A percentile compares a stretch with the other conserved stretches of the same genome.
phyloP scores from a whole-genome alignment of 2,888 invertebrate genomes.

The Pandemis cinnamomeana region DNA sequence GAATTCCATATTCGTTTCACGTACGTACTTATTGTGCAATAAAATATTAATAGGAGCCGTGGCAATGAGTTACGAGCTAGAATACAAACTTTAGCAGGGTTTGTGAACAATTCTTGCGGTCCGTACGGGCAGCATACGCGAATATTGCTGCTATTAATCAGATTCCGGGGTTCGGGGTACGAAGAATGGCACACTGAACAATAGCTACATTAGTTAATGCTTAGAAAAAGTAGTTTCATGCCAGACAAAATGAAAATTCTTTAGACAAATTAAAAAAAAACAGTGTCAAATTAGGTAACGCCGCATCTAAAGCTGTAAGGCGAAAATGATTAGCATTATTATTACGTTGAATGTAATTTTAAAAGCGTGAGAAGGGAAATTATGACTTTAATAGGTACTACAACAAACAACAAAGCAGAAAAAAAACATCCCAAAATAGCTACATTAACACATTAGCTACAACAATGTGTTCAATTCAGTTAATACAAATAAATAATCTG shows the following conservation, averaged over 20 bases:
- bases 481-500: neutral
- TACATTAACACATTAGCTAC: too few relatives aligned
- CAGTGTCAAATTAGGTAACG: neutral
- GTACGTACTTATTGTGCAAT: constrained; percentile 45
- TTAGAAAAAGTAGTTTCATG: constrained; percentile 21
- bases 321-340: too few relatives aligned
- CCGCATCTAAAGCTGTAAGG: too few relatives aligned
- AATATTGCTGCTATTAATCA: constrained; percentile 80
- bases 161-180: constrained; percentile 58
- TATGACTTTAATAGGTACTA: too few relatives aligned
- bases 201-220: constrained; percentile 52
- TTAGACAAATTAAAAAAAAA: neutral
- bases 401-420: too few relatives aligned
- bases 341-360: too few relatives aligned
- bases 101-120: constrained; percentile 65
- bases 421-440: too few relatives aligned
- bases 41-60: constrained; percentile 53
- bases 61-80: constrained; percentile 51
- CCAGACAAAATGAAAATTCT: neutral
- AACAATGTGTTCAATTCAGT: neutral
- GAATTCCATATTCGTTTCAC: constrained; percentile 31
- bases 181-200: constrained; percentile 72
- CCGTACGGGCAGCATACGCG: constrained; percentile 60
- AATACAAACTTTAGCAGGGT: constrained; percentile 51
- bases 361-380: too few relatives aligned